Conservation (phyloP, 1,140 invertebrate species). For the Euschistus heros region DNA sequence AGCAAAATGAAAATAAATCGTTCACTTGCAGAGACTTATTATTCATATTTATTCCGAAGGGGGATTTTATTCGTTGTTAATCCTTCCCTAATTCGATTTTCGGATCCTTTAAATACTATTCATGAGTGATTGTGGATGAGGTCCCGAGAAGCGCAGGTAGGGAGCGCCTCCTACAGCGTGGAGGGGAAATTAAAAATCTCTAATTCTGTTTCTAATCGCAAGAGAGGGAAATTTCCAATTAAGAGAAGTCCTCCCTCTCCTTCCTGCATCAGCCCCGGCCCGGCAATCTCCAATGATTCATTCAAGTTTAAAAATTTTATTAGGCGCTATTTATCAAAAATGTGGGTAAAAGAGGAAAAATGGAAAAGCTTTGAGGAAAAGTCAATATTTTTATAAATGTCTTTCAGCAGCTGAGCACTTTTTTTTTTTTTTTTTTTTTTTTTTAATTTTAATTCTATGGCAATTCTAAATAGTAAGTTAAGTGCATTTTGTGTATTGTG, state of each 20-base stretch:
- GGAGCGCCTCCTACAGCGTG: not conserved
- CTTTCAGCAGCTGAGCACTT: no score
- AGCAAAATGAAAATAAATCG: not conserved
- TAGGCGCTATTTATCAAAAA: no score
- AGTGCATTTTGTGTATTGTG: no score
- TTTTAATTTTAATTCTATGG: no score
- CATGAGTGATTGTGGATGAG: constrained; percentile 7
- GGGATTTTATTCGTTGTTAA: constrained; percentile 3
- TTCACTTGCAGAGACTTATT: not conserved
- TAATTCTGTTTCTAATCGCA: constrained; percentile 8
- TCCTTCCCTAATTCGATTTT: not conserved
- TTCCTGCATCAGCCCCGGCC: not conserved
- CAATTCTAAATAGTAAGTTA: no score
- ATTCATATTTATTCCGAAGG: constrained; percentile 1
- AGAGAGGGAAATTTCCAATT: constrained; percentile 9
- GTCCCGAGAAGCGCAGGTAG: not conserved
- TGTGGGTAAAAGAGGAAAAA: no score
- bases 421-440: no score
- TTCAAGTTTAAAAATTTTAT: no score
- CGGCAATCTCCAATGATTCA: not conserved
- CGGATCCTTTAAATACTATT: not conserved
- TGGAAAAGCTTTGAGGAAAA: no score
- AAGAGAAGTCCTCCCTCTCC: constrained; percentile 1
- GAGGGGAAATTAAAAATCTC: constrained; percentile 7
- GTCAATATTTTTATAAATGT: no score